Base-by-base conservation (phyloP, 2,888 invertebrate genomes). In the Cantharis nigra region DNA sequence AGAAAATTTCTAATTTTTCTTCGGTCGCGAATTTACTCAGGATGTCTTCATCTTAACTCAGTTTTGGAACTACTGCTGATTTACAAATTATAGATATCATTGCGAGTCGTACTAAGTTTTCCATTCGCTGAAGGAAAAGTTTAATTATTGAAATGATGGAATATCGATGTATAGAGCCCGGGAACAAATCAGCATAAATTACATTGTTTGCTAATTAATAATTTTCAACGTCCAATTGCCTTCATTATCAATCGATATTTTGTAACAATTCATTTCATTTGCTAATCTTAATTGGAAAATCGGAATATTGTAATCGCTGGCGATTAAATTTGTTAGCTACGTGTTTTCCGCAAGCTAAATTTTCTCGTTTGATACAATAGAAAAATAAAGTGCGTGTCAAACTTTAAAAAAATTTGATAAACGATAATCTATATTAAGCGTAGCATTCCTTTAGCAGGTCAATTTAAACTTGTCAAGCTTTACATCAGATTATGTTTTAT, bases 381-480 rank as follows among this genome's bases (percentile, higher is more conserved):
- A 49, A 49, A 49, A 49, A 49, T 49, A 49, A 49, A 49, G 49
- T 49, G 49, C 49, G 49, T 49, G 49, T 49, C 49, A 49, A 49
- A 49, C 49, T 49, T 49, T 49, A 13, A 49, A 49, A 49, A 20
- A 18, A 71, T 76, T 14, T 75, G 75, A 75, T 72, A 73, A 30
- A 64, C 75, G 67, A 75, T 75, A 72, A 75, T 75, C 72, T 75
- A 75, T 72, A 71, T 64, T 72, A n/a, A 65, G 75, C 30, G 74
- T 18, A 18, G 30, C 49, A 72, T 69, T 72, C 23, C 49, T 70
- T 70, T 70, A 71, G 69, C 67, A 74, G 74, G 74, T 77, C 77
- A 79, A 79, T 79, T 79, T 79, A 72, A 78, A 77, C 77, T 71
- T 79, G 74, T 77, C 79, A 77, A 69, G 69, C 70, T 74, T 74